phyloP scores from a whole-genome alignment of 2,797 vertebrate genomes.

The Trachurus trachurus region DNA sequence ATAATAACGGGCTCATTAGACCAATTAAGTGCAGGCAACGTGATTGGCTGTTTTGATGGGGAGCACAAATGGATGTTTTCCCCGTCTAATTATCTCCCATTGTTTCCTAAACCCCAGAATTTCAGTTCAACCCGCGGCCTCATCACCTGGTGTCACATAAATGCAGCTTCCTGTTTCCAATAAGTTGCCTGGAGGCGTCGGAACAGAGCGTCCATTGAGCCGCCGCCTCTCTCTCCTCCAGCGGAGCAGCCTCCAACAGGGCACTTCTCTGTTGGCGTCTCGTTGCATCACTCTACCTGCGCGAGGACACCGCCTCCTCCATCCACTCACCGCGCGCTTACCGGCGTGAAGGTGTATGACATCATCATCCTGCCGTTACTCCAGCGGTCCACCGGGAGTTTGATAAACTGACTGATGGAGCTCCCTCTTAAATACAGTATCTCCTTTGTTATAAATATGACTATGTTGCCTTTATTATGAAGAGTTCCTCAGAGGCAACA shows the following conservation, averaged over 20 bases:
- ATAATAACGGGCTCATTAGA: not conserved
- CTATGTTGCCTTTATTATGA: fast-evolving
- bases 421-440: fast-evolving
- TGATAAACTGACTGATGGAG: not conserved
- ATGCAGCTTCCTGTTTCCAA: constrained; percentile 58
- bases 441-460: not conserved
- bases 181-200: constrained; percentile 30
- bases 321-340: constrained; percentile 39
- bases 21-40: not conserved
- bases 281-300: constrained; percentile 79
- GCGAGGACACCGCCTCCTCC: constrained; percentile 51
- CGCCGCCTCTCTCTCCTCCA: constrained; percentile 27
- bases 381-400: constrained; percentile 18
- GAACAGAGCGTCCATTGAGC: constrained; percentile 71
- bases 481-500: not conserved
- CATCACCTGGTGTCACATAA: constrained; percentile 59
- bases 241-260: constrained; percentile 68
- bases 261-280: constrained; percentile 63
- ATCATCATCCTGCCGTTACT: constrained; percentile 67
- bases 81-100: constrained; percentile 5
- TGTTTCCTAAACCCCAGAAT: constrained; percentile 3
- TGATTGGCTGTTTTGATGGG: not conserved
- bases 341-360: constrained; percentile 60
- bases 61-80: not conserved
- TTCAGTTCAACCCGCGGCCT: constrained; percentile 2